Evolutionary conservation across 1,140 invertebrate species (phyloP).

Genomic region (Solen grandis): DNA sequence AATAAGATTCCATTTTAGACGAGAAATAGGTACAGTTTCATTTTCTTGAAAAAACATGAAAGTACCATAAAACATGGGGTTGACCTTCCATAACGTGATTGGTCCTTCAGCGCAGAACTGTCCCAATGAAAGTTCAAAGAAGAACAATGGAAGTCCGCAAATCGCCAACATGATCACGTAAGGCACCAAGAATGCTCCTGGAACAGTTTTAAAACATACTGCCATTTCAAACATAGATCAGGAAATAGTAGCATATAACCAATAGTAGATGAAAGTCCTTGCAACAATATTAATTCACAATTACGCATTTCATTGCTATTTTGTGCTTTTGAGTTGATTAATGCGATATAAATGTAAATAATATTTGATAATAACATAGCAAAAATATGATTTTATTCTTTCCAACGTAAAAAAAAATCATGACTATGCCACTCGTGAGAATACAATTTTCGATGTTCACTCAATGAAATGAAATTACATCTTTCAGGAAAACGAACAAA

Average conservation of each 20-base stretch:
- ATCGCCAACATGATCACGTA: constrained; percentile 76
- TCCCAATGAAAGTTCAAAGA: constrained; percentile 78
- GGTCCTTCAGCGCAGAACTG: constrained; percentile 71
- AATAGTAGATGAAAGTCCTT: neutral
- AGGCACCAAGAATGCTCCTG: constrained; percentile 78
- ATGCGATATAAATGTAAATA: too few relatives aligned
- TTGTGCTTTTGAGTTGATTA: too few relatives aligned
- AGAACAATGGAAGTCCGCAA: constrained; percentile 78
- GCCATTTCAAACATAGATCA: neutral
- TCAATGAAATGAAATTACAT: too few relatives aligned
- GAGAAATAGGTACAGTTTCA: too few relatives aligned
- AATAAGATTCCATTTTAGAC: too few relatives aligned
- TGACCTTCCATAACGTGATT: constrained; percentile 66
- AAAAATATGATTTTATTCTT: too few relatives aligned
- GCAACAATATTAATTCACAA: neutral
- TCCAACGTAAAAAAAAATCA: too few relatives aligned
- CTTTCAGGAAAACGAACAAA: too few relatives aligned
- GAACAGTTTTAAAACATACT: neutral
- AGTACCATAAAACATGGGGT: constrained; percentile 80
- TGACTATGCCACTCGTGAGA: too few relatives aligned
- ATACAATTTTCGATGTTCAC: too few relatives aligned
- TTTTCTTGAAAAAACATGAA: too few relatives aligned
- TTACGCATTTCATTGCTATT: neutral
- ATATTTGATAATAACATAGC: too few relatives aligned
- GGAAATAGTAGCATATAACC: neutral